Base-by-base conservation (phyloP, 2,797 vertebrate species). In the Sebastiscus tertius region DNA sequence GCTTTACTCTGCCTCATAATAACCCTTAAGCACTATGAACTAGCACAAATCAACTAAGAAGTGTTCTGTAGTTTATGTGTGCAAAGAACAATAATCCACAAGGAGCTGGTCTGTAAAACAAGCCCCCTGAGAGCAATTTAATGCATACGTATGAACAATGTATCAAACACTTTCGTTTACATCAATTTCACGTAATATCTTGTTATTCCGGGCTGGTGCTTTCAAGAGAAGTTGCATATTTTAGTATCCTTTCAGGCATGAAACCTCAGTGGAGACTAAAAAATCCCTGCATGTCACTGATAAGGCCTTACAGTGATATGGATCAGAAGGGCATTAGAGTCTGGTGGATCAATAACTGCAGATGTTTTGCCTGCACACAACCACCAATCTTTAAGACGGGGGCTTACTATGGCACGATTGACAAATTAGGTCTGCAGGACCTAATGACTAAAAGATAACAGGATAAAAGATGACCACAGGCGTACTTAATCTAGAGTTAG, bases 241-340 rank as follows among this genome's bases (percentile, higher is more conserved):
- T 42, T 62, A 65, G 31, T 76, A 81, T 85, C 71, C 79, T 85
- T 70, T 68, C 67, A 83, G 75, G 42, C 74, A 91, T 71, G 75
- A 81, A 92, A 84, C 72, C 85, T 90, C 64, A 76, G 72, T 75
- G 72, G 72, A 84, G 76, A 76, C 81, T 84, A 77, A 76, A 85
- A 65, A 81, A 83, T 90, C 88, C 68, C 94, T 96, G 95, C 83
- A 84, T 94, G 93, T 92, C 93, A 92, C 91, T 93, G 95, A 96
- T 96, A 96, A 95, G 94, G 83, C 85, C 61, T 84, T 59, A 77
- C 80, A 82, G 80, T 89, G 94, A 96, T 96, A 94, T 91, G 86
- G 91, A 96, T 96, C 95, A 93, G 92, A 94, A 86, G 82, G 87
- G 74, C 83, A 87, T 92, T 88, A 90, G 80, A 88, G 91, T 87